Conservation (phyloP, 2,888 invertebrate species). For the Lysandra coridon region DNA sequence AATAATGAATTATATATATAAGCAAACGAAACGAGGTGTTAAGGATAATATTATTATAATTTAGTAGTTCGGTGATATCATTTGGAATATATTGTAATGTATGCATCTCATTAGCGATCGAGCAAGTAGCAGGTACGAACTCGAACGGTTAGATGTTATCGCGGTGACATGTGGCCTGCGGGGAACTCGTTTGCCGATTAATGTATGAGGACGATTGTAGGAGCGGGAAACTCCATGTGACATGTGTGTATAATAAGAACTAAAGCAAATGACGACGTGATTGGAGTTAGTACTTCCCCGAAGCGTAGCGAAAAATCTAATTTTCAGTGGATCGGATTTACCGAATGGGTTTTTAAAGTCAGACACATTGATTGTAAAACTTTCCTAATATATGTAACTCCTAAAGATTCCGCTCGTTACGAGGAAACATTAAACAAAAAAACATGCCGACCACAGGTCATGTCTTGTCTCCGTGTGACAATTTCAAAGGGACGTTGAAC, state of each 20-base stretch:
- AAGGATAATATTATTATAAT: background rate
- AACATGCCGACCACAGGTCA: too few species aligned
- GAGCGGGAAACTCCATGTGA: background rate
- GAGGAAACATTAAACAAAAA: background rate
- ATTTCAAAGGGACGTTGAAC: too few species aligned
- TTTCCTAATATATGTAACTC: background rate
- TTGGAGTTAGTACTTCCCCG: too few species aligned
- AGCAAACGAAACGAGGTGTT: too few species aligned
- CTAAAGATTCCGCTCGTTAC: background rate
- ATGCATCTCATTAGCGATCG: background rate
- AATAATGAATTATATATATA: too few species aligned
- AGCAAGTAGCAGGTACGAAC: background rate
- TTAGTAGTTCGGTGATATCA: background rate
- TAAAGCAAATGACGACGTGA: background rate
- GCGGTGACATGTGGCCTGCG: background rate
- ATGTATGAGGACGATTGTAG: background rate
- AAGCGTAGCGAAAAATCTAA: background rate
- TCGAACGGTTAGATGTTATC: background rate
- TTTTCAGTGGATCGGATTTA: background rate
- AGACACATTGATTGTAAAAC: background rate
- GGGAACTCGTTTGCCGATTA: background rate
- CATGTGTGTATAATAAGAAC: background rate
- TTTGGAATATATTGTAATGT: background rate
- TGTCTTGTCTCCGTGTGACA: too few species aligned
- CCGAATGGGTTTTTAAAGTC: background rate